Percentiles rank a stretch among this genome's conserved stretches.
These are phyloP conservation scores for Xestobium rufovillosum DNA, from an alignment of 2,888 invertebrate genomes.

Conservation along the genomic window DNA sequence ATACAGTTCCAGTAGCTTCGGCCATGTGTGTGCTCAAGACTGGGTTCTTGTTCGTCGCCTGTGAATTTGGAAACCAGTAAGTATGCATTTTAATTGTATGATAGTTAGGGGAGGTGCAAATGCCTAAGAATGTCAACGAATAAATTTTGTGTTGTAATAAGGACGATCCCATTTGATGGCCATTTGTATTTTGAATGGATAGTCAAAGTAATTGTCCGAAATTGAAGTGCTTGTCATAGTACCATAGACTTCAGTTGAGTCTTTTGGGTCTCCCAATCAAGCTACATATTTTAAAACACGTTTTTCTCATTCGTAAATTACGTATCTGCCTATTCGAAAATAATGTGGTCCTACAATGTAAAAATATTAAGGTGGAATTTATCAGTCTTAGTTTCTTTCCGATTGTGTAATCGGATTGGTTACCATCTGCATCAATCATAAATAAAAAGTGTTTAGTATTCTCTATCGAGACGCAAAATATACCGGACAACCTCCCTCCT, in stretches of 20 bases:
- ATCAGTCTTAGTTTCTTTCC: too few species aligned
- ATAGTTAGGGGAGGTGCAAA: too few species aligned
- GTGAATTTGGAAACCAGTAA: constrained; percentile 99
- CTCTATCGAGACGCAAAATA: too few species aligned
- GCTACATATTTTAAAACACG: constrained; percentile 1
- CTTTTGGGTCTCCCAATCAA: constrained; percentile 21
- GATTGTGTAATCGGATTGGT: too few species aligned
- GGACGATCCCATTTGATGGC: not conserved
- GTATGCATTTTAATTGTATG: constrained; percentile 45
- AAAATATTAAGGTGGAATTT: too few species aligned
- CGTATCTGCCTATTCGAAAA: too few species aligned
- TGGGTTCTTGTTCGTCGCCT: constrained; percentile 96
- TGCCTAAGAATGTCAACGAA: too few species aligned
- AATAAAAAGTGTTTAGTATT: too few species aligned
- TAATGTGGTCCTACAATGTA: too few species aligned
- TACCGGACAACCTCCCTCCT: too few species aligned
- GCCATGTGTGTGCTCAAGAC: constrained; percentile 98
- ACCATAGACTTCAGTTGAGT: constrained; percentile 17
- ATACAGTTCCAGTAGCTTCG: constrained; percentile 94
- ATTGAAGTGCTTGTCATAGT: constrained; percentile 19
- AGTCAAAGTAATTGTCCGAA: constrained; percentile 12
- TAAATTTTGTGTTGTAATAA: not conserved
- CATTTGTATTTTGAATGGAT: not conserved
- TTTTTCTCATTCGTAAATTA: too few species aligned
- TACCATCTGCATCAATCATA: too few species aligned